Base-by-base conservation (phyloP, 2,888 invertebrate genomes). In the Mycalesis mineus region DNA sequence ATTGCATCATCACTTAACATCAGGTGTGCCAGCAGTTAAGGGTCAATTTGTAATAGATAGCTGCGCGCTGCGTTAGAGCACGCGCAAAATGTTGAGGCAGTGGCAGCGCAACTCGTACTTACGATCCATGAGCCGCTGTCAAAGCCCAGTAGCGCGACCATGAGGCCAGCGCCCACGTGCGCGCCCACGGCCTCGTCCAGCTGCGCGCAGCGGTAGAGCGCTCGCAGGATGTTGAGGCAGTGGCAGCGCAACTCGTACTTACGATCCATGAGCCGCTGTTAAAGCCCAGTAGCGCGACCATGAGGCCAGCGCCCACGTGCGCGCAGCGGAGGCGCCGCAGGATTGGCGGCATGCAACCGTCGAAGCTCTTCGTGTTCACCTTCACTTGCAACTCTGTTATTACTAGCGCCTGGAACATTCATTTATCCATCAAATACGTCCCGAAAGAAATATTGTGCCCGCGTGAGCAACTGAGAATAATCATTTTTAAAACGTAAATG, bases 211-310 rank as follows among this genome's bases (percentile, higher is more conserved):
- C 95, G 92, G 75, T 93, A 95, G 40, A 98, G 79, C 0, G 95
- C 94, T 65, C 97, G 91, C 65, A 98, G 84, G 54, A 97, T 95
- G 80, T 98, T 98, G 68, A 96, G 80, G n/a, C 95, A 92, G 82
- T 98, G 98, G 33, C 94, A 92, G 59, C 93, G 91, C 0, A 91
- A 88, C 57, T 92, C 58, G n/a, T n/a, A n/a, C n/a, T n/a, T n/a
- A n/a, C n/a, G n/a, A n/a, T n/a, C n/a, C n/a, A n/a, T n/a, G n/a
- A n/a, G n/a, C n/a, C n/a, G n/a, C n/a, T n/a, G n/a, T n/a, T n/a
- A n/a, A n/a, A n/a, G n/a, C n/a, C n/a, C n/a, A n/a, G n/a, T n/a
- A n/a, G n/a, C n/a, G n/a, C n/a, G n/a, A n/a, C n/a, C n/a, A n/a
- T n/a, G 40, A 31, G 31, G 29, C 39, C 48, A 14, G 41, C 11